Evolutionary conservation across 2,888 invertebrate species (phyloP).

Genomic region (Tetragonisca angustula): DNA sequence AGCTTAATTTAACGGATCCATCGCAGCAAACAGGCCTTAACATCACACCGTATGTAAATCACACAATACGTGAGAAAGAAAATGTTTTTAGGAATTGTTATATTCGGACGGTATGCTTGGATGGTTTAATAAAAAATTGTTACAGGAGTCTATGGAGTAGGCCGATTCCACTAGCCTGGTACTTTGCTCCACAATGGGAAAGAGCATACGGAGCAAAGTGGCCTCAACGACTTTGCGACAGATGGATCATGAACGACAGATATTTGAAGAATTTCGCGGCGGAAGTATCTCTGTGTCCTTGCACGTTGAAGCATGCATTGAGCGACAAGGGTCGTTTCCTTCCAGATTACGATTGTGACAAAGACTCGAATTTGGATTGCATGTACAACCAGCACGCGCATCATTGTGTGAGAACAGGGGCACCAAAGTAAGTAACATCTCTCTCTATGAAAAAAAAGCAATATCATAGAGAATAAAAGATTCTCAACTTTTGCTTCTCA

Average conservation of each 20-base stretch:
- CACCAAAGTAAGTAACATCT: slow-evolving; percentile 90
- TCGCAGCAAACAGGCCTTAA: slow-evolving; percentile 87
- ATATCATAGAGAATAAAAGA: not conserved
- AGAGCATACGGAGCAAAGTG: slow-evolving; percentile 91
- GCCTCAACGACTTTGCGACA: slow-evolving; percentile 93
- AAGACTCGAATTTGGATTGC: slow-evolving; percentile 95
- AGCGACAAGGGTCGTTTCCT: slow-evolving; percentile 96
- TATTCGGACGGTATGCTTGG: no score
- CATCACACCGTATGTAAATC: slow-evolving; percentile 90
- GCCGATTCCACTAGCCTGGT: slow-evolving; percentile 97
- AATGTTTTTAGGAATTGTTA: not conserved
- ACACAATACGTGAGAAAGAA: no score
- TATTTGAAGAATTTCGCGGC: slow-evolving; percentile 93
- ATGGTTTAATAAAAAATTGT: not conserved
- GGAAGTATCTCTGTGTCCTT: slow-evolving; percentile 94
- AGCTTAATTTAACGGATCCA: slow-evolving; percentile 94
- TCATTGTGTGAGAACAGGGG: slow-evolving; percentile 96
- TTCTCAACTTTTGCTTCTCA: not conserved
- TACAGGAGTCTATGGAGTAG: slow-evolving; percentile 92
- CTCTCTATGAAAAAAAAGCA: not conserved
- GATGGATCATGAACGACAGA: slow-evolving; percentile 95
- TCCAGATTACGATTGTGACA: slow-evolving; percentile 96
- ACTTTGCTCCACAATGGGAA: slow-evolving; percentile 96
- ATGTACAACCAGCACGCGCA: slow-evolving; percentile 94
- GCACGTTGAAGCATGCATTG: slow-evolving; percentile 94